A percentile compares a stretch with the other conserved stretches of the same genome.
Evolutionary conservation across 2,888 invertebrate species (phyloP).

Genomic region (Amblyjoppa fuscipennis): DNA sequence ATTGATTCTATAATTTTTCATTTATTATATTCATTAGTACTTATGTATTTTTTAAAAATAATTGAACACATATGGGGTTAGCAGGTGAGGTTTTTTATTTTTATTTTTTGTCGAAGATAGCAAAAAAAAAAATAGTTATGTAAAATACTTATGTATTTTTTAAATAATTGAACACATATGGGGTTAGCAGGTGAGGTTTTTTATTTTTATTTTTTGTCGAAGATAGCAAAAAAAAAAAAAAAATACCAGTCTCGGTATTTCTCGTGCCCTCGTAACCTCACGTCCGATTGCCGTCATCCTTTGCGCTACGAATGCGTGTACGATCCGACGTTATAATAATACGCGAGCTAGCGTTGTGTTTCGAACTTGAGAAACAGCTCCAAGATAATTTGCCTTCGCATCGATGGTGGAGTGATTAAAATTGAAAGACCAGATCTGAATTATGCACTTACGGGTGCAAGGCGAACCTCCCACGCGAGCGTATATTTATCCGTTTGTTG

Average conservation of each 20-base stretch:
- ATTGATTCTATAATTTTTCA: conserved; percentile 3
- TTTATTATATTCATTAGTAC: neutral
- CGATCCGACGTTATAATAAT: neutral
- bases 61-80: too few species aligned
- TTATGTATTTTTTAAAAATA: neutral
- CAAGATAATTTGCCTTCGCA: conserved; percentile 19
- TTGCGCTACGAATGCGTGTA: neutral
- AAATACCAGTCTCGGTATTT: conserved; percentile 1
- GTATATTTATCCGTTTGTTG: conserved; percentile 66
- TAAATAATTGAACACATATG: neutral
- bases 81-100: too few species aligned
- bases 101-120: too few species aligned
- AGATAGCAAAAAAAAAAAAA: neutral
- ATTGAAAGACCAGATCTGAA: conserved; percentile 69
- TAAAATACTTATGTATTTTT: neutral
- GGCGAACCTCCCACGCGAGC: conserved; percentile 73
- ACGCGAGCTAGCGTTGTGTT: conserved; percentile 17
- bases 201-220: neutral
- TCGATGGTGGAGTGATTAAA: conserved; percentile 59
- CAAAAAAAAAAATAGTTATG: too few species aligned
- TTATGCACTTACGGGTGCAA: conserved; percentile 69
- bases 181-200: neutral
- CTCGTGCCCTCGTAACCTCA: conserved; percentile 33
- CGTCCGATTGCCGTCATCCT: conserved; percentile 18
- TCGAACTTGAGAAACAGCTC: conserved; percentile 67